Evolutionary conservation across 2,113 vertebrate genomes (phyloP).

Genomic region (Sebastes schlegelii): DNA sequence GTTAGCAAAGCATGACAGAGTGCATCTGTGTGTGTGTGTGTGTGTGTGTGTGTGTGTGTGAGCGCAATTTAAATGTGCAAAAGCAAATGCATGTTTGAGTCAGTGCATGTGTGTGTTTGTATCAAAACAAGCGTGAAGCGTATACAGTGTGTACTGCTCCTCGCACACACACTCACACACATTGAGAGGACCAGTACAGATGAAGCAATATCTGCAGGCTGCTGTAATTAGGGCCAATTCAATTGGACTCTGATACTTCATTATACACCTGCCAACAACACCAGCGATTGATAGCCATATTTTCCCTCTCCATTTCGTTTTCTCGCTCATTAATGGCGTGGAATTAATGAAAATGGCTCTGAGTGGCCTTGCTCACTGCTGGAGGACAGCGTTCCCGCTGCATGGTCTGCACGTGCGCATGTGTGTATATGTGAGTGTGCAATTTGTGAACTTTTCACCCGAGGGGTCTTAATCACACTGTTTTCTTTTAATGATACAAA

Average conservation of each 20-base stretch:
- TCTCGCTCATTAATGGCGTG: conserved; percentile 81
- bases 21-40: conserved; percentile 40
- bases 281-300: conserved; percentile 81
- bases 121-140: background rate
- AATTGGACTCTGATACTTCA: conserved; percentile 84
- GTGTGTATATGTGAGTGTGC: conserved; percentile 2
- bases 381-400: conserved; percentile 51
- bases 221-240: conserved; percentile 84
- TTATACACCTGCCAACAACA: conserved; percentile 85
- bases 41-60: conserved; percentile 31
- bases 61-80: background rate
- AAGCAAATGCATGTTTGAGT: conserved; percentile 39
- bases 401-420: conserved; percentile 37
- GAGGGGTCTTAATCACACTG: conserved; percentile 30
- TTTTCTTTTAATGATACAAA: conserved; percentile 14
- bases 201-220: conserved; percentile 84
- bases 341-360: conserved; percentile 80
- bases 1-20: conserved; percentile 80
- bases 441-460: conserved; percentile 60
- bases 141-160: background rate
- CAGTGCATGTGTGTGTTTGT: conserved; percentile 17
- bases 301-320: conserved; percentile 79
- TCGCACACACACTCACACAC: conserved; percentile 38
- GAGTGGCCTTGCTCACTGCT: conserved; percentile 57
- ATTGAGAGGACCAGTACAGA: conserved; percentile 76